These are phyloP conservation scores for Hozukius guyotensis DNA, from an alignment of 2,797 vertebrate species.

Conservation along the genomic window DNA sequence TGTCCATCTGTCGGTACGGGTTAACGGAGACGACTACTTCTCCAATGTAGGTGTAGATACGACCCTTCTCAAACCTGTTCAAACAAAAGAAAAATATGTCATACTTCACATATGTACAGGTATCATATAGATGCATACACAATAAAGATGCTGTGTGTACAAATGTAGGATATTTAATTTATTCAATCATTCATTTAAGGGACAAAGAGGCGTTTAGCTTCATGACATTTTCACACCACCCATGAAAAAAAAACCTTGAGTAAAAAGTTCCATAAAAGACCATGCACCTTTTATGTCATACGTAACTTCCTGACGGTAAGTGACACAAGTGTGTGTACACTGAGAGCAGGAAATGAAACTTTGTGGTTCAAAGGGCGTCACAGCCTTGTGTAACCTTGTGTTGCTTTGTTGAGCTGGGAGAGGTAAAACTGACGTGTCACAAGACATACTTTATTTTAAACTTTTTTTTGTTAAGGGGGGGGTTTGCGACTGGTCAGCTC, in stretches of 20 bases:
- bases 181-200: not conserved
- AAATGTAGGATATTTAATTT: not conserved
- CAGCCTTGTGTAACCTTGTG: slow-evolving; percentile 17
- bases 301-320: slow-evolving; percentile 70
- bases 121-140: not conserved
- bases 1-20: slow-evolving; percentile 88
- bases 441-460: not conserved
- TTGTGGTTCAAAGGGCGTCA: slow-evolving; percentile 59
- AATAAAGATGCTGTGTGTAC: not conserved
- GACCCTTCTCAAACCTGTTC: slow-evolving; percentile 88
- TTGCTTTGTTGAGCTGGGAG: not conserved
- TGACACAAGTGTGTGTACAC: slow-evolving; percentile 71
- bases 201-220: not conserved
- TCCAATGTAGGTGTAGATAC: slow-evolving; percentile 95
- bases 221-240: not conserved
- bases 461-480: not conserved
- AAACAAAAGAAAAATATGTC: not conserved
- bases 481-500: not conserved
- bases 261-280: not conserved
- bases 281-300: slow-evolving; percentile 16
- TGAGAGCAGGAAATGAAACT: slow-evolving; percentile 79
- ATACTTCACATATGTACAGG: not conserved
- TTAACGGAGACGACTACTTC: slow-evolving; percentile 95
- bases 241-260: not conserved
- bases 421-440: not conserved